Conservation (phyloP, 2,888 invertebrate genomes). For the Pachymerium ferrugineum region DNA sequence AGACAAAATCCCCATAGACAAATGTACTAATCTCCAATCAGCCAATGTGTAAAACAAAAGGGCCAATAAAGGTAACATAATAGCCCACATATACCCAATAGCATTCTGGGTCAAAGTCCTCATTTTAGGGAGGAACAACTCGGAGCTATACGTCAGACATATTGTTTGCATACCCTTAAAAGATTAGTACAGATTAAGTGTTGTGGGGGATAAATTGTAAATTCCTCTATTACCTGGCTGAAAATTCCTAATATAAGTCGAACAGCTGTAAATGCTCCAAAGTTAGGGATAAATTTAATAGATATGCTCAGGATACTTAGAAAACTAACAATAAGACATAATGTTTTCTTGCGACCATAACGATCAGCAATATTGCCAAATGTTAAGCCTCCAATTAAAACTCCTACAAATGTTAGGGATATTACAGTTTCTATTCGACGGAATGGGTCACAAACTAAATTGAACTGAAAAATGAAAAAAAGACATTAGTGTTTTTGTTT, state of each 20-base stretch:
- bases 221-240: slow-evolving; percentile 12
- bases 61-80: slow-evolving; percentile 3
- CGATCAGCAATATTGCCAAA: slow-evolving; percentile 29
- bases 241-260: slow-evolving; percentile 20
- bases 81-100: slow-evolving; percentile 20
- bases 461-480: background rate
- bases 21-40: slow-evolving; percentile 28
- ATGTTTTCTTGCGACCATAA: slow-evolving; percentile 13
- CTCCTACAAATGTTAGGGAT: slow-evolving; percentile 28
- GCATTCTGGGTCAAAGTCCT: background rate
- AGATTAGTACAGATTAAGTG: background rate
- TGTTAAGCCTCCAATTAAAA: slow-evolving; percentile 11
- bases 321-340: background rate
- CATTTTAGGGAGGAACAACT: slow-evolving; percentile 19
- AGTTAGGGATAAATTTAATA: slow-evolving; percentile 17
- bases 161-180: slow-evolving; percentile 17
- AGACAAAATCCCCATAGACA: background rate
- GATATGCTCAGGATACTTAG: background rate
- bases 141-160: slow-evolving; percentile 18
- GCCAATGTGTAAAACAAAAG: background rate
- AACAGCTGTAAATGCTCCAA: background rate
- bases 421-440: background rate
- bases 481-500: too few relatives aligned
- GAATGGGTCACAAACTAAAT: slow-evolving; percentile 3
- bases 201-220: background rate